Evolutionary conservation across 2,797 vertebrate species (phyloP).

Genomic region (Hoplostethus atlanticus): DNA sequence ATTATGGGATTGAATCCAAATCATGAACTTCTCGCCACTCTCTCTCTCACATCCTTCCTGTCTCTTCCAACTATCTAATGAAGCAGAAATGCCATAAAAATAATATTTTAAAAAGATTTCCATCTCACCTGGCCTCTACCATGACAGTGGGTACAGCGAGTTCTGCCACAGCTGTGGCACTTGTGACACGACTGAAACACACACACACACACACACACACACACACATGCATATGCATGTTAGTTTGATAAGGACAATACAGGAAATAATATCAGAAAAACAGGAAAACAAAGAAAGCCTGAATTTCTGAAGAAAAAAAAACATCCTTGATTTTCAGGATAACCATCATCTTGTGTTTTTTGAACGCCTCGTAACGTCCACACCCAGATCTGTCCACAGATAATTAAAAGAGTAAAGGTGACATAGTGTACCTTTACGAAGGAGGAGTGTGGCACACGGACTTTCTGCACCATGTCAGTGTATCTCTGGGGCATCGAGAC

Average conservation of each 20-base stretch:
- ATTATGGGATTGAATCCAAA: too few species aligned
- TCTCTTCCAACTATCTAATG: background rate
- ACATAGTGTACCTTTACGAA: constrained; percentile 83
- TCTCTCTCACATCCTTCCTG: background rate
- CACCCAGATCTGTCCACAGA: too few species aligned
- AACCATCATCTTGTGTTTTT: too few species aligned
- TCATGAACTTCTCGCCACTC: too few species aligned
- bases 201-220: constrained; percentile 9
- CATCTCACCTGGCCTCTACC: constrained; percentile 80
- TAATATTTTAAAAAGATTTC: background rate
- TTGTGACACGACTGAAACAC: constrained; percentile 80
- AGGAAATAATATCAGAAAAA: too few species aligned
- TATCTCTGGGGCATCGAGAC: constrained; percentile 80
- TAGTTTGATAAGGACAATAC: background rate
- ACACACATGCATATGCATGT: background rate
- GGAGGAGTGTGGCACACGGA: constrained; percentile 84
- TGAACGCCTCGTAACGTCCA: too few species aligned
- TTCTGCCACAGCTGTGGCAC: constrained; percentile 79
- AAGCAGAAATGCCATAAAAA: background rate
- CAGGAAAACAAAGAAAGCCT: too few species aligned
- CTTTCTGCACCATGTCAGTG: constrained; percentile 75
- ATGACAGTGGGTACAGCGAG: constrained; percentile 72
- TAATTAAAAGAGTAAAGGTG: background rate
- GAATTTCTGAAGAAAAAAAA: too few species aligned
- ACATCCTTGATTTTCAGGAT: too few species aligned